A percentile compares a stretch with the other conserved stretches of the same genome.
Conservation (phyloP, 2,113 vertebrate genomes). For the Anolis carolinensis region DNA sequence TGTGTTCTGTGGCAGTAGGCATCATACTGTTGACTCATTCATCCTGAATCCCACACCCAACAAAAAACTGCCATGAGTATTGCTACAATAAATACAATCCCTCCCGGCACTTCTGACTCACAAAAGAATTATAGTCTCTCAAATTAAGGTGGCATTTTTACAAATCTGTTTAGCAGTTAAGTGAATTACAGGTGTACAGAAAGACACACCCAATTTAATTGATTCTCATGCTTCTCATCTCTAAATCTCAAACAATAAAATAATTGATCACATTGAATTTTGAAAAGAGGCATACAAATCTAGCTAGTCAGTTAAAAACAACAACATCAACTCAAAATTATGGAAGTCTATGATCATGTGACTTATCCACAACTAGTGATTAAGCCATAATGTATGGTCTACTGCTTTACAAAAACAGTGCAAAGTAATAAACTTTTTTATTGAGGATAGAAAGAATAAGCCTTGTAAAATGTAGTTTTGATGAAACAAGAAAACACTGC, state of each 20-base stretch:
- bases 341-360: neutral
- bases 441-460: neutral
- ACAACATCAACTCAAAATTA: neutral
- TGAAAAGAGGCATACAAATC: neutral
- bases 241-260: neutral
- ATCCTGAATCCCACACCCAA: conserved; percentile 9
- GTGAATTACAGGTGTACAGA: conserved; percentile 43
- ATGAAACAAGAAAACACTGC: neutral
- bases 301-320: neutral
- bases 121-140: conserved; percentile 22
- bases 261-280: neutral
- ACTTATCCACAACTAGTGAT: neutral
- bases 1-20: neutral
- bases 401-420: neutral
- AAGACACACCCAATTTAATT: conserved; percentile 4
- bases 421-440: neutral
- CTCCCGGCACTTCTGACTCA: conserved; percentile 30
- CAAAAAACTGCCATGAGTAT: conserved; percentile 17
- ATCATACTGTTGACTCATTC: conserved; percentile 25
- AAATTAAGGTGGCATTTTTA: conserved; percentile 26
- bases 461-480: neutral
- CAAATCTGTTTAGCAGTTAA: conserved; percentile 21
- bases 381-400: neutral
- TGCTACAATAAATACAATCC: conserved; percentile 28
- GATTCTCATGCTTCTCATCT: neutral